phyloP scores from a whole-genome alignment of 2,888 invertebrate species.

The Sipunculus nudus region DNA sequence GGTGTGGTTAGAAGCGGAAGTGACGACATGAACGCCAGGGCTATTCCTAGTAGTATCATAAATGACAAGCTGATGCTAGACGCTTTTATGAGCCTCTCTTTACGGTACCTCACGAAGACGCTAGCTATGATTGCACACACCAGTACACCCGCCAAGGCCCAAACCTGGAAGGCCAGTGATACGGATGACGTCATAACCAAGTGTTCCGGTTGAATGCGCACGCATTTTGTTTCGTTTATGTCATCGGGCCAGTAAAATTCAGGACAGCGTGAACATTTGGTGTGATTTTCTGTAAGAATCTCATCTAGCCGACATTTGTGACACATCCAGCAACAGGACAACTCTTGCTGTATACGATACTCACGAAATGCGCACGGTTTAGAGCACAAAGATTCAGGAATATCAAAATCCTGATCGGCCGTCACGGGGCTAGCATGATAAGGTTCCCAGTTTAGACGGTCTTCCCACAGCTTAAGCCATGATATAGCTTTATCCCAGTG shows the following conservation, averaged over 20 bases:
- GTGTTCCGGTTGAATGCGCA: slow-evolving; percentile 18
- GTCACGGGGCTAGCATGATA: no score
- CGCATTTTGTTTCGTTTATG: no score
- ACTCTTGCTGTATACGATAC: no score
- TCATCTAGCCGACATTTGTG: background rate
- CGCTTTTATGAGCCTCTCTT: slow-evolving; percentile 30
- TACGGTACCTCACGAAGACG: slow-evolving; percentile 3
- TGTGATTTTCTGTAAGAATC: no score
- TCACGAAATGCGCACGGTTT: no score
- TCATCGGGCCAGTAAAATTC: background rate
- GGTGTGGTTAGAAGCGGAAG: slow-evolving; percentile 16
- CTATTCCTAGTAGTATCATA: slow-evolving; percentile 23
- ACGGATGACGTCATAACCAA: slow-evolving; percentile 4
- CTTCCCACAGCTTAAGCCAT: no score
- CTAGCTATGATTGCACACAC: background rate
- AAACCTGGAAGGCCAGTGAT: slow-evolving; percentile 2
- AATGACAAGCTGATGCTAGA: slow-evolving; percentile 25
- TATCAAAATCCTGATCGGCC: no score
- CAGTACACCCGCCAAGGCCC: slow-evolving; percentile 15
- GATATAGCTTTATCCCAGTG: no score
- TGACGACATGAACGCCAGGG: slow-evolving; percentile 11
- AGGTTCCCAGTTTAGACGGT: no score
- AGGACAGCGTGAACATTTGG: no score
- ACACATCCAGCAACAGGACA: background rate
- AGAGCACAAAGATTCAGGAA: no score